Evolutionary conservation across 2,888 invertebrate genomes (phyloP).

Genomic region (Melanostoma scalare): DNA sequence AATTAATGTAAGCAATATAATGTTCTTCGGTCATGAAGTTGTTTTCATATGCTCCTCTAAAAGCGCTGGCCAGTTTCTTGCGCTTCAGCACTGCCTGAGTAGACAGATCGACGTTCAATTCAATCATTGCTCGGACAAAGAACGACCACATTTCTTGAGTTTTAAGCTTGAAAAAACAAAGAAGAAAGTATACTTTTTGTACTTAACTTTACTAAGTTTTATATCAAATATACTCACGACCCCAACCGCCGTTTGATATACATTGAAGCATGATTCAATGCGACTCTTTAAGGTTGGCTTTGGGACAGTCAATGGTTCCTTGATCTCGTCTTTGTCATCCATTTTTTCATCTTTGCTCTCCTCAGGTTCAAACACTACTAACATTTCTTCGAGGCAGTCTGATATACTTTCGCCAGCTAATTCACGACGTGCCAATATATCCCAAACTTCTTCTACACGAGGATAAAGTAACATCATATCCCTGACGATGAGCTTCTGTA

Average conservation of each 20-base stretch:
- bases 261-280: slow-evolving; percentile 82
- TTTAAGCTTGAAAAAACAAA: slow-evolving; percentile 77
- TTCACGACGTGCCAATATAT: slow-evolving; percentile 85
- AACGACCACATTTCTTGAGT: slow-evolving; percentile 84
- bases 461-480: slow-evolving; percentile 83
- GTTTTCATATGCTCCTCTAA: slow-evolving; percentile 83
- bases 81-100: slow-evolving; percentile 82
- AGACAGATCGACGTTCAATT: slow-evolving; percentile 82
- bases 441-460: slow-evolving; percentile 84
- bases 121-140: slow-evolving; percentile 84
- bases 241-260: slow-evolving; percentile 83
- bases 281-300: slow-evolving; percentile 80
- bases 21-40: slow-evolving; percentile 83
- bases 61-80: slow-evolving; percentile 83
- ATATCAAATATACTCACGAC: slow-evolving; percentile 74
- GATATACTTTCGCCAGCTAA: slow-evolving; percentile 82
- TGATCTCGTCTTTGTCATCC: slow-evolving; percentile 10
- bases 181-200: neutral
- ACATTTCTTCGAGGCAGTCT: slow-evolving; percentile 70
- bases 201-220: too few relatives aligned
- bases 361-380: slow-evolving; percentile 1
- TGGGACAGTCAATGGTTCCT: slow-evolving; percentile 12
- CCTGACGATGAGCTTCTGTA: slow-evolving; percentile 84
- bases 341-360: slow-evolving; percentile 1
- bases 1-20: slow-evolving; percentile 82